Evolutionary conservation across 1,140 invertebrate genomes (phyloP).

Genomic region (Pseudomyrmex gracilis): DNA sequence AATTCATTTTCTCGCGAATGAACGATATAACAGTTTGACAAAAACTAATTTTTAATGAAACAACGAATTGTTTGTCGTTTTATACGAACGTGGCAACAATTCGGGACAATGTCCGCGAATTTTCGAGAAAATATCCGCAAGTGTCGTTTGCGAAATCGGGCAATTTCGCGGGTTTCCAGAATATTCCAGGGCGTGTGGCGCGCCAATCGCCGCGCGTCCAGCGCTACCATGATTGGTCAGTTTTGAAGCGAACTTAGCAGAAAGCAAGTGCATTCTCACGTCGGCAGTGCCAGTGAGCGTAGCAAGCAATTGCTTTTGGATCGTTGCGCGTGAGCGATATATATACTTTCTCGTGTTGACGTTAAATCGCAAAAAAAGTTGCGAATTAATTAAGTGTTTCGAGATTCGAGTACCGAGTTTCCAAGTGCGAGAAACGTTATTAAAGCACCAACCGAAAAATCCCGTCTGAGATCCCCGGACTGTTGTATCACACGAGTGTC

Average conservation of each 20-base stretch:
- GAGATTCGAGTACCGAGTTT: not conserved
- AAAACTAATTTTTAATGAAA: no score
- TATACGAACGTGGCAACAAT: not conserved
- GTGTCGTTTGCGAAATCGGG: not conserved
- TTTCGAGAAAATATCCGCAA: constrained; percentile 49
- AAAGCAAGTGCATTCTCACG: constrained; percentile 66
- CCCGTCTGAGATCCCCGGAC: not conserved
- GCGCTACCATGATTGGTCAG: constrained; percentile 76
- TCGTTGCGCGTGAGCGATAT: constrained; percentile 5
- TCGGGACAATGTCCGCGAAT: constrained; percentile 29
- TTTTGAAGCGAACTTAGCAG: constrained; percentile 76
- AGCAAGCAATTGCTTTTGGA: not conserved
- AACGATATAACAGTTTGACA: no score
- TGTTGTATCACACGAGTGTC: constrained; percentile 47
- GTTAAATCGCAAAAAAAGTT: not conserved
- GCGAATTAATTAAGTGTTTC: not conserved
- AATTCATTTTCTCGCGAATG: no score
- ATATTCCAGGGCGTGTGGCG: constrained; percentile 77
- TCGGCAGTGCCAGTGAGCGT: constrained; percentile 26
- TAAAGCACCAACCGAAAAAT: not conserved
- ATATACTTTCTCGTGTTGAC: not conserved
- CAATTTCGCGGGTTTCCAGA: constrained; percentile 79
- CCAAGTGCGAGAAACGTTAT: no score
- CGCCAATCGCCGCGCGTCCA: constrained; percentile 53
- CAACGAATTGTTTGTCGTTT: not conserved